These are phyloP conservation scores for Dicyrtomina minuta DNA, from an alignment of 2,888 invertebrate genomes.

Conservation along the genomic window DNA sequence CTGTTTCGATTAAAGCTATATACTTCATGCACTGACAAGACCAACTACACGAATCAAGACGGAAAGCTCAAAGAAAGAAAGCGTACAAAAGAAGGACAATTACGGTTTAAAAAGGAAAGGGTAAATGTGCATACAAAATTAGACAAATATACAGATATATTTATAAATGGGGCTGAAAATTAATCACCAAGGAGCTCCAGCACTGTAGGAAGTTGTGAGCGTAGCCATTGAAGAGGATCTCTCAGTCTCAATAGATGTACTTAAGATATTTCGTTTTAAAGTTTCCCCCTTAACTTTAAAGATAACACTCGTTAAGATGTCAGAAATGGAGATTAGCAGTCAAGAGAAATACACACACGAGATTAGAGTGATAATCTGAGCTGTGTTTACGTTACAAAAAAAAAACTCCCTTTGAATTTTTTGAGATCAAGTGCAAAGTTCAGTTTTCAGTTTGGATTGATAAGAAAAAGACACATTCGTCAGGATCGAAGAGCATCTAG, in stretches of 20 bases:
- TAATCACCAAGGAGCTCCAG: conserved; percentile 52
- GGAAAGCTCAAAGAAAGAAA: too few species aligned
- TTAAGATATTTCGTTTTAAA: background rate
- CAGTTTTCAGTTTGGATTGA: background rate
- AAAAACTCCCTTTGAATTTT: background rate
- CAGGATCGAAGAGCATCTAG: background rate
- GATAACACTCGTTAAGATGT: too few species aligned
- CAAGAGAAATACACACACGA: background rate
- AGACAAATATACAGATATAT: conserved; percentile 11
- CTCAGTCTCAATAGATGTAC: too few species aligned
- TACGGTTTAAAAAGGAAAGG: too few species aligned
- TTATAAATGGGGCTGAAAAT: background rate
- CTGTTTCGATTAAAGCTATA: too few species aligned
- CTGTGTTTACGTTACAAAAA: background rate
- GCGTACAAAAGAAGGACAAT: too few species aligned
- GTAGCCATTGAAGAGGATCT: conserved; percentile 38
- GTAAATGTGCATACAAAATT: too few species aligned
- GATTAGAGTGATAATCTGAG: background rate
- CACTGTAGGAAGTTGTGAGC: conserved; percentile 51
- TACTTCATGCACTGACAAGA: too few species aligned
- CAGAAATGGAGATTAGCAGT: background rate
- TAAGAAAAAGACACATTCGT: background rate
- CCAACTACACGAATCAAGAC: too few species aligned
- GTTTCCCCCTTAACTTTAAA: background rate
- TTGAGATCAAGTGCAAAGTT: conserved; percentile 8